A percentile compares a stretch with the other conserved stretches of the same genome.
phyloP scores from a whole-genome alignment of 1,140 invertebrate species.

The Drosophila parvula region DNA sequence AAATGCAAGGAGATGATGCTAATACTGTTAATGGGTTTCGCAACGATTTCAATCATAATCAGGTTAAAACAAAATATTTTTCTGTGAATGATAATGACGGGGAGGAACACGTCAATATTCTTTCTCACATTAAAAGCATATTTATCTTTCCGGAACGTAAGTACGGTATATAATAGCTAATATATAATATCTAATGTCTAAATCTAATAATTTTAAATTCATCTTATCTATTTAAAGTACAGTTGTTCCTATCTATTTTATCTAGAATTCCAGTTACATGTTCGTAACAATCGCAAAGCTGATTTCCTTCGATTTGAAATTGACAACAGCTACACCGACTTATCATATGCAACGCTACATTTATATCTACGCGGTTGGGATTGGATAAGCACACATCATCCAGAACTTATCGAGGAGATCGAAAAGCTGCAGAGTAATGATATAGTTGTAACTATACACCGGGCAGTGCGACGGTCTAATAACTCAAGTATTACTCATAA shows the following conservation, averaged over 20 bases:
- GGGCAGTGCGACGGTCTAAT: conserved; percentile 44
- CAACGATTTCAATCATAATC: conserved; percentile 8
- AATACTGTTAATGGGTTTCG: conserved; percentile 37
- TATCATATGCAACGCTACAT: conserved; percentile 69
- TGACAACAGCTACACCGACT: conserved; percentile 52
- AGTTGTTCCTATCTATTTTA: background rate
- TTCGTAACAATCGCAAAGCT: conserved; percentile 55
- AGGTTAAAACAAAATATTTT: conserved; percentile 3
- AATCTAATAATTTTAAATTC: background rate
- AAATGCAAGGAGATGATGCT: conserved; percentile 68
- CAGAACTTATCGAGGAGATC: conserved; percentile 53
- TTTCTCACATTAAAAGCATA: conserved; percentile 70
- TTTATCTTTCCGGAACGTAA: conserved; percentile 78
- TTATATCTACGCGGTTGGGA: conserved; percentile 70
- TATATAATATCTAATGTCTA: background rate
- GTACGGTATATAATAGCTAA: conserved; percentile 26
- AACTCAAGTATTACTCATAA: conserved; percentile 63
- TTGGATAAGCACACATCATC: conserved; percentile 65
- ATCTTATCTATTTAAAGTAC: background rate
- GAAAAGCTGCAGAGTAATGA: conserved; percentile 36
- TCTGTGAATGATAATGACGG: conserved; percentile 19
- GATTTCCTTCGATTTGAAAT: conserved; percentile 71
- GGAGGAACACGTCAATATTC: conserved; percentile 62
- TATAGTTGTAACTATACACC: conserved; percentile 61
- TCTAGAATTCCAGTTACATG: conserved; percentile 39